phyloP scores from a whole-genome alignment of 2,888 invertebrate species.

The Cephus pygmeus region DNA sequence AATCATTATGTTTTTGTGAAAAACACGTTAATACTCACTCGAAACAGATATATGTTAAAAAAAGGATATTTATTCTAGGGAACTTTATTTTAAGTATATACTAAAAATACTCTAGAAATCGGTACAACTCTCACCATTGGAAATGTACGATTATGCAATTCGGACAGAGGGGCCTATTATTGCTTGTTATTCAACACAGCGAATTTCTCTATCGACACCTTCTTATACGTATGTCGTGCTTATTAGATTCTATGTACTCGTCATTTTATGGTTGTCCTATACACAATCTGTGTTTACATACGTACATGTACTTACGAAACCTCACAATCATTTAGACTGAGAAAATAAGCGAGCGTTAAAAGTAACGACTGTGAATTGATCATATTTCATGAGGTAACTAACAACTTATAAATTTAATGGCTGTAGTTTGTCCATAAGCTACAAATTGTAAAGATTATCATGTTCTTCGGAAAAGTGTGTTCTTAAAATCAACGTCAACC shows the following conservation, averaged over 20 bases:
- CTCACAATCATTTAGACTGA: neutral
- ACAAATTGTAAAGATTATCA: no score
- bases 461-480: no score
- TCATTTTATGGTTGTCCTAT: neutral
- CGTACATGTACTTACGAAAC: neutral
- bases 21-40: neutral
- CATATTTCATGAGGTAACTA: no score
- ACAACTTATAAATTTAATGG: no score
- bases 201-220: neutral
- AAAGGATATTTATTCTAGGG: neutral
- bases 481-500: no score
- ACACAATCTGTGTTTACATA: neutral
- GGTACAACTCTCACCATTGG: neutral
- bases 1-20: neutral
- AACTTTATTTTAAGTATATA: neutral
- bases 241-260: neutral
- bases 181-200: neutral
- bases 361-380: neutral
- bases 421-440: no score
- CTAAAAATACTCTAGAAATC: neutral
- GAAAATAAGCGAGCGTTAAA: neutral
- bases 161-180: neutral
- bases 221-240: neutral
- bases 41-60: neutral
- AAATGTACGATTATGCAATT: neutral